phyloP scores from a whole-genome alignment of 2,797 vertebrate species.

The Nyctalus aviator region DNA sequence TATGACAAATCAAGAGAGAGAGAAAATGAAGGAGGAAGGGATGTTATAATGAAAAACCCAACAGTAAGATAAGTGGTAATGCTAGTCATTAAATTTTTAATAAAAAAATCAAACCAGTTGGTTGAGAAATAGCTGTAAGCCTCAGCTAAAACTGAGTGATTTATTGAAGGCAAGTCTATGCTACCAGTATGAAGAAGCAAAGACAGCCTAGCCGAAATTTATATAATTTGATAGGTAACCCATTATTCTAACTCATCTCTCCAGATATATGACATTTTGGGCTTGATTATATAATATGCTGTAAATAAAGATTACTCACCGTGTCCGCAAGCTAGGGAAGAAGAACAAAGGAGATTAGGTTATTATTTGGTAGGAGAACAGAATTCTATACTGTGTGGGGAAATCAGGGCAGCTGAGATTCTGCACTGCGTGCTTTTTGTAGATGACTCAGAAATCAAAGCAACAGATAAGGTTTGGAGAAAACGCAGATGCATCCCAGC shows the following conservation, averaged over 20 bases:
- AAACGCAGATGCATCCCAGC: neutral
- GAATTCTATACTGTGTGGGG: neutral
- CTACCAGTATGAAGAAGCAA: neutral
- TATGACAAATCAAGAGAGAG: neutral
- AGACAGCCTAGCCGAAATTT: neutral
- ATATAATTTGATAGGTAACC: neutral
- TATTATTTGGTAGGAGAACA: constrained; percentile 34
- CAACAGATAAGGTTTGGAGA: neutral
- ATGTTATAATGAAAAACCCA: neutral
- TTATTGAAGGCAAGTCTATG: neutral
- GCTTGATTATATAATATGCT: constrained; percentile 32
- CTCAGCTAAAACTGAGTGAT: neutral
- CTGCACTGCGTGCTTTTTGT: neutral
- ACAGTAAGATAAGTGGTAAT: neutral
- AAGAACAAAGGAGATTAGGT: constrained; percentile 67
- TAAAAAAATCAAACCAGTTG: neutral
- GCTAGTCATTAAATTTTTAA: neutral
- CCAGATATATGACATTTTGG: neutral
- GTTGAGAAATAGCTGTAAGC: neutral
- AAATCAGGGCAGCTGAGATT: neutral
- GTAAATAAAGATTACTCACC: constrained; percentile 81
- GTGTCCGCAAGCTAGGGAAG: constrained; percentile 76
- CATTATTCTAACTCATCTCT: neutral
- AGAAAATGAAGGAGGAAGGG: neutral
- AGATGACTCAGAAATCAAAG: constrained; percentile 14